Conservation (phyloP, 2,797 vertebrate genomes). For the Enteromius paludinosus region DNA sequence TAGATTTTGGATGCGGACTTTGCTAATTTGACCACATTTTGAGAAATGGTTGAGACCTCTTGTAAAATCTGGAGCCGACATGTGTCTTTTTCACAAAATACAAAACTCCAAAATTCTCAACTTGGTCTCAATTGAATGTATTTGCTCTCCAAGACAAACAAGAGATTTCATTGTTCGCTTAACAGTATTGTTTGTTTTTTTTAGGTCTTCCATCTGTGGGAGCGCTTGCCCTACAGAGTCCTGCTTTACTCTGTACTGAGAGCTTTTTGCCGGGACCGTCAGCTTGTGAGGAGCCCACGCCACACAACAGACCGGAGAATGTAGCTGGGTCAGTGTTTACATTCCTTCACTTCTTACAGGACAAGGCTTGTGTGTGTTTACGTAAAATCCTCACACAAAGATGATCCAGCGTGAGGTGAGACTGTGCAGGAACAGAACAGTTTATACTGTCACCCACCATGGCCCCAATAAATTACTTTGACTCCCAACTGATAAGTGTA, state of each 20-base stretch:
- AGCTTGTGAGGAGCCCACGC: slow-evolving; percentile 31
- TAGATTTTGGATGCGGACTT: background rate
- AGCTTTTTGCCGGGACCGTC: slow-evolving; percentile 31
- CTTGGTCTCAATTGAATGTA: background rate
- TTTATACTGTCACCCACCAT: slow-evolving; percentile 60
- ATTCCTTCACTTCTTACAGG: slow-evolving; percentile 58
- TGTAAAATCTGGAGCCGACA: background rate
- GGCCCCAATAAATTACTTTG: slow-evolving; percentile 52
- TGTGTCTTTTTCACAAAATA: background rate
- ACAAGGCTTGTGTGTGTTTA: slow-evolving; percentile 56
- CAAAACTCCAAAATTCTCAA: background rate
- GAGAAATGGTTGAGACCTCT: background rate
- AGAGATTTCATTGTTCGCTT: background rate
- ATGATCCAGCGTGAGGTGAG: slow-evolving; percentile 56
- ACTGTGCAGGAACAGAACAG: slow-evolving; percentile 62
- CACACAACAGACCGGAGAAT: slow-evolving; percentile 48
- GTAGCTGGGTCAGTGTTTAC: slow-evolving; percentile 66
- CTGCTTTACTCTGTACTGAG: slow-evolving; percentile 19
- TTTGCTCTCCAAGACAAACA: background rate
- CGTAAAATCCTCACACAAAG: slow-evolving; percentile 54
- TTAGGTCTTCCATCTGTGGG: slow-evolving; percentile 50
- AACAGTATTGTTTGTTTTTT: slow-evolving; percentile 28
- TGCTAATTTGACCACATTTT: background rate
- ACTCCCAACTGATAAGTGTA: slow-evolving; percentile 46
- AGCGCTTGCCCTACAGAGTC: slow-evolving; percentile 18